phyloP scores from a whole-genome alignment of 2,113 vertebrate species.

The Turnix velox region DNA sequence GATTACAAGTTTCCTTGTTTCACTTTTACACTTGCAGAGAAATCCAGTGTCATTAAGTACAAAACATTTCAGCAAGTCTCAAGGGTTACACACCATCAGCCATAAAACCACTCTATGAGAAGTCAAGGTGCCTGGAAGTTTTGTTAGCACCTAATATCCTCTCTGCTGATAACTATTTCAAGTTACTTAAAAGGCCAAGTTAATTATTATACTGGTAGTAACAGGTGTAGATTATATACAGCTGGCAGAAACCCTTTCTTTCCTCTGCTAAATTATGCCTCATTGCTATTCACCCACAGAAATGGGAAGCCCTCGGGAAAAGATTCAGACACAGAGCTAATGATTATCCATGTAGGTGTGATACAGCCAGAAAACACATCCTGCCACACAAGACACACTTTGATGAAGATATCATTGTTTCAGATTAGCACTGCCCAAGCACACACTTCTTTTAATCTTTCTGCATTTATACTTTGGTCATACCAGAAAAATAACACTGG shows the following conservation, averaged over 20 bases:
- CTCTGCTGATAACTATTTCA: not conserved
- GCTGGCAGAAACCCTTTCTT: slow-evolving; percentile 1
- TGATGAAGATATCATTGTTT: rapidly evolving
- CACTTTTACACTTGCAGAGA: not conserved
- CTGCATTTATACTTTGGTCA: not conserved
- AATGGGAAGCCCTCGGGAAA: not conserved
- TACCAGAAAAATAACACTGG: not conserved
- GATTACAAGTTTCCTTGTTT: not conserved
- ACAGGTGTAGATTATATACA: not conserved
- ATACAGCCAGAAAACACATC: not conserved
- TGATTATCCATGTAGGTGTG: not conserved
- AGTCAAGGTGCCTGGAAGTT: not conserved
- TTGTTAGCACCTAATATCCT: not conserved
- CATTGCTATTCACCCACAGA: slow-evolving; percentile 43
- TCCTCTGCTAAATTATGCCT: not conserved
- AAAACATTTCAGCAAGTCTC: not conserved
- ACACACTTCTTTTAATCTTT: not conserved
- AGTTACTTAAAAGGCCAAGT: slow-evolving; percentile 21
- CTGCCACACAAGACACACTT: not conserved
- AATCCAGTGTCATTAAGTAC: not conserved
- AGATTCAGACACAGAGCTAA: slow-evolving; percentile 6
- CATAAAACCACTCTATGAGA: not conserved
- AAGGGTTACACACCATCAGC: not conserved
- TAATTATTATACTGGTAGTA: slow-evolving; percentile 32
- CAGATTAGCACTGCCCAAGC: not conserved